Evolutionary conservation across 2,113 vertebrate species (phyloP), one percentile per base, ranked within the genome.

Genomic region (Tretioscincus oriximinensis): DNA sequence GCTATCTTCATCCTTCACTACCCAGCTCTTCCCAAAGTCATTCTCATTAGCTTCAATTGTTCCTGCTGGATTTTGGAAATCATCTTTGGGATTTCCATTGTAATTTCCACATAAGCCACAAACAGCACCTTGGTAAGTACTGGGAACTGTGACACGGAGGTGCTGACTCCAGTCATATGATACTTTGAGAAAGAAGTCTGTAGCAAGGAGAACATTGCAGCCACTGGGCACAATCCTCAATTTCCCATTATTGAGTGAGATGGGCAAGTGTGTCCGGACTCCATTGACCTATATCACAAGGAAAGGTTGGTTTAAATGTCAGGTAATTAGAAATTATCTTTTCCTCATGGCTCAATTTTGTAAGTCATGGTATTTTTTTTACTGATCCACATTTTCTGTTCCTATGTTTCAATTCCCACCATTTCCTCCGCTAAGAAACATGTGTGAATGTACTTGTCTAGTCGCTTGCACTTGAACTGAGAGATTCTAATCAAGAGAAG

Each of bases 31-130:
- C 12, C 86, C 91, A 26, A 92, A 92, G 28, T 89, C 89, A 6
- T 67, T 16, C 0, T 49, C 16, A 2, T 79, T 7, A 0, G 83
- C 0, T 0, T 31, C 69, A 31, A 4, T 41, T 0, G 70, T 69
- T 5, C 4, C 4, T 1, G 81, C n/a, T 0, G 84, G 73, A 0
- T 63, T 82, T 63, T 93, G 78, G 78, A 93, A 84, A 81, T 95
- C 91, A 1, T 92, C 90, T 0, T 31, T n/a, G 0, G 89, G 83
- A 76, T 94, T 10, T 0, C 73, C 81, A 0, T 95, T 95, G 21
- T 90, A 95, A 81, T 95, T 95, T 8, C 95, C 95, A 49, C 95
- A 95, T 7, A 96, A 85, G 3, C 94, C 93, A 2, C 88, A 93
- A 1, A 93, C 91, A 8, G 84, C 81, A 9, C 69, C 58, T 7